Conservation (phyloP, 2,888 invertebrate species). For the Hermaeophaga mercurialis region DNA sequence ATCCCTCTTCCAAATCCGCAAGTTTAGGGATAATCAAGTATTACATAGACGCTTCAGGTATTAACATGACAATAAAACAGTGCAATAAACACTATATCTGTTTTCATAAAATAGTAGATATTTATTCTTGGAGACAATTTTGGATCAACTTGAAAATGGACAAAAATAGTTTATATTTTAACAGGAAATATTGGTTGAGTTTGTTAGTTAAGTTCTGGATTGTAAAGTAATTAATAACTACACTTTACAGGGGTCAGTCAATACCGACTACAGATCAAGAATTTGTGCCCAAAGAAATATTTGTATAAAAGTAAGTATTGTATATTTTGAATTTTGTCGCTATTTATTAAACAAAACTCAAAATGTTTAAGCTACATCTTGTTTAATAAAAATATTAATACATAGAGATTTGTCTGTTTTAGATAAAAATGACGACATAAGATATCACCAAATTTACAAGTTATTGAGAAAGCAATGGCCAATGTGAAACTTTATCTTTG, state of each 20-base stretch:
- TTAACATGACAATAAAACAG: too few relatives aligned
- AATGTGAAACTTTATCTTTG: too few relatives aligned
- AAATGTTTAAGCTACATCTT: neutral
- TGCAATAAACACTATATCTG: too few relatives aligned
- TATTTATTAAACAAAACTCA: neutral
- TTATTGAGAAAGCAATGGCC: too few relatives aligned
- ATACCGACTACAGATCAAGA: constrained; percentile 2
- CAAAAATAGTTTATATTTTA: neutral
- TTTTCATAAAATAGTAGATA: too few relatives aligned
- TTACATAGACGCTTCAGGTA: too few relatives aligned
- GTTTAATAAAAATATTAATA: neutral
- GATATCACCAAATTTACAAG: too few relatives aligned
- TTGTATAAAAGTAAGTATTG: constrained; percentile 5
- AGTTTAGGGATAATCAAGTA: too few relatives aligned
- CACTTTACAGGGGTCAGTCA: constrained; percentile 10
- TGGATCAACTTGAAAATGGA: neutral
- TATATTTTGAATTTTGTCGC: neutral
- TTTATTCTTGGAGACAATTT: constrained; percentile 1
- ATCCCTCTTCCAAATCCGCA: too few relatives aligned
- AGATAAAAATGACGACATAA: neutral
- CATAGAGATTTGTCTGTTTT: neutral
- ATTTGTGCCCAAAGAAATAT: neutral
- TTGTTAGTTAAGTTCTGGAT: constrained; percentile 1
- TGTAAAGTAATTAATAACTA: constrained; percentile 7
- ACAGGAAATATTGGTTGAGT: constrained; percentile 1